Base-by-base conservation (phyloP, 2,888 invertebrate species). In the Phragmatobia fuliginosa region DNA sequence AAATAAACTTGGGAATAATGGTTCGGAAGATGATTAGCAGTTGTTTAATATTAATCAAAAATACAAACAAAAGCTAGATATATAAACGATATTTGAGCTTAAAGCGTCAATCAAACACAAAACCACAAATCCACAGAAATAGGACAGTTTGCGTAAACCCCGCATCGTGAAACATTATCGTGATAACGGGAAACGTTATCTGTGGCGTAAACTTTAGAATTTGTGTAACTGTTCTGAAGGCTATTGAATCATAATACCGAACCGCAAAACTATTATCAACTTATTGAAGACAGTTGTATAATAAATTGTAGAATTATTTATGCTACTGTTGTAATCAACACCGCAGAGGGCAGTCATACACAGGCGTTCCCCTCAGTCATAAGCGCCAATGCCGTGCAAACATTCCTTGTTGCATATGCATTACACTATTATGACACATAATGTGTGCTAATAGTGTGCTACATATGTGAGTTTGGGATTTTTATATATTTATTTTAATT, bases 151-250 rank as follows among this genome's bases (percentile, higher is more conserved):
- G 59, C 41, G 60, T 64, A 66, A 66, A 71, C 76, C 66, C 61
- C 62, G 70, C 59, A 60, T 45, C 36, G 36, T 52, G 56, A 52
- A 64, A 71, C 71, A 71, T 69, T 76, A 77, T 68, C 41, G 58
- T 25, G 41, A 52, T 61, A 52, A 66, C 8, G 64, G 33, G 61
- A 71, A 79, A 77, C 71, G 68, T 74, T 74, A 67, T 76, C 62
- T 31, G 31, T 62, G 8, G 21, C 21, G 62, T 41, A 62, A 41
- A 62, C 41, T 21, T 62, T 31, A 31, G 21, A 31, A 5, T 41
- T 62, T 21, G 41, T 14, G 31, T 8, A 7, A 21, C 41, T 31
- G 11, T 41, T 62, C 11, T 8, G 28, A 41, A 31, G 6, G 28
- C 7, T 31, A 21, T 31, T 62, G 31, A 41, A 62, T 31, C 41